Percentiles rank a stretch among this genome's conserved stretches.
Evolutionary conservation across 1,140 invertebrate genomes (phyloP).

Genomic region (Platorchestia sp.): DNA sequence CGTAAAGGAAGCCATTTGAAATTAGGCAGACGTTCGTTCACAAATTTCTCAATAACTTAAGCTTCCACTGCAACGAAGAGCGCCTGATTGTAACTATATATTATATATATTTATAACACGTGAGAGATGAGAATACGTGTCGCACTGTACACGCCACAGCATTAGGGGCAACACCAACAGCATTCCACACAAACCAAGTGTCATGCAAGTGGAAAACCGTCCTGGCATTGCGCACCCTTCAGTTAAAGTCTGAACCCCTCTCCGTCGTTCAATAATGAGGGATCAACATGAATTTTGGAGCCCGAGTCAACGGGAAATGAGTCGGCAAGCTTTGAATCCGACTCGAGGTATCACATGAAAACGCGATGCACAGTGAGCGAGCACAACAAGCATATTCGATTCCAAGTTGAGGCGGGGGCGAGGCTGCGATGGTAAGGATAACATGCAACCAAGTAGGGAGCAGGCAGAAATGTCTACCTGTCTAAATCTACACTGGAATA

Average conservation of each 20-base stretch:
- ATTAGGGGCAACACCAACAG: no score
- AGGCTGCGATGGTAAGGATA: neutral
- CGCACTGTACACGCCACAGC: no score
- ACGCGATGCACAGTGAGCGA: neutral
- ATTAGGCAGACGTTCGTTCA: no score
- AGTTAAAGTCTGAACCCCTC: neutral
- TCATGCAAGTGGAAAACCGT: neutral
- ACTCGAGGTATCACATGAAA: neutral
- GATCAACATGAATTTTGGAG: neutral
- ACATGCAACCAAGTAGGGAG: neutral
- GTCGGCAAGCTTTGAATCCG: no score
- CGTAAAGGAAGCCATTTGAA: no score
- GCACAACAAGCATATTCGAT: neutral
- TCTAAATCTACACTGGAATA: conserved; percentile 1
- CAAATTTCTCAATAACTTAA: no score
- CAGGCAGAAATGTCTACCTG: neutral
- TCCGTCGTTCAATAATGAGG: neutral
- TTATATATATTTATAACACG: no score
- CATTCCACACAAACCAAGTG: no score
- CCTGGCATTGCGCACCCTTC: neutral
- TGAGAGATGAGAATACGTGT: no score
- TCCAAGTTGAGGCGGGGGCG: neutral
- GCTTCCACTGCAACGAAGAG: no score
- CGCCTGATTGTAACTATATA: no score
- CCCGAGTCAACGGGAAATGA: neutral